A percentile compares a stretch with the other conserved stretches of the same genome.
phyloP scores from a whole-genome alignment of 2,797 vertebrate genomes.

The Falco cherrug region DNA sequence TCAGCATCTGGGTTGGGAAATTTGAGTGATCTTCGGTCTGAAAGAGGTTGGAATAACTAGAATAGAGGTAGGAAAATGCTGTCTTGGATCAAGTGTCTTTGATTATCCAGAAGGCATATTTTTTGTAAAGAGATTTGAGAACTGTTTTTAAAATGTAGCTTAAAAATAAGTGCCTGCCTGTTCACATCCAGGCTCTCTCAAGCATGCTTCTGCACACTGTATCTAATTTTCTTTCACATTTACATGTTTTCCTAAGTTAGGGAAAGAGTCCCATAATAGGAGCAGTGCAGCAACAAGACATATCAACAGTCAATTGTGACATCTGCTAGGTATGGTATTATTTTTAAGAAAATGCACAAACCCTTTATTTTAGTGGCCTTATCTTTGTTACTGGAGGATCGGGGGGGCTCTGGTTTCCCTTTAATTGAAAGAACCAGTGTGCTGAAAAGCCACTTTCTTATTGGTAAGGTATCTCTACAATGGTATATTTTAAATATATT shows the following conservation, averaged over 20 bases:
- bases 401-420: not conserved
- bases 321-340: not conserved
- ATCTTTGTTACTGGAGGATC: not conserved
- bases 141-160: constrained; percentile 35
- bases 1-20: not conserved
- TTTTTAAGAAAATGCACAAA: not conserved
- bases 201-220: not conserved
- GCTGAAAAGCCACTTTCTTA: not conserved
- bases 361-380: not conserved
- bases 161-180: constrained; percentile 41
- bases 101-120: not conserved
- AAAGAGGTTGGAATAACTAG: not conserved
- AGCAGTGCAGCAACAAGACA: not conserved
- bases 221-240: not conserved
- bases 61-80: not conserved
- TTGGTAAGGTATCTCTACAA: not conserved
- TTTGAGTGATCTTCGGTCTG: not conserved
- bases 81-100: not conserved
- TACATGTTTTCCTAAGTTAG: not conserved
- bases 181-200: not conserved
- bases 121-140: not conserved
- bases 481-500: not conserved
- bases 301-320: not conserved
- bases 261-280: not conserved
- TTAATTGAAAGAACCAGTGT: not conserved